Evolutionary conservation across 2,113 vertebrate species (phyloP), one percentile per base, ranked within the genome.

Genomic region (Scartelaos histophorus): DNA sequence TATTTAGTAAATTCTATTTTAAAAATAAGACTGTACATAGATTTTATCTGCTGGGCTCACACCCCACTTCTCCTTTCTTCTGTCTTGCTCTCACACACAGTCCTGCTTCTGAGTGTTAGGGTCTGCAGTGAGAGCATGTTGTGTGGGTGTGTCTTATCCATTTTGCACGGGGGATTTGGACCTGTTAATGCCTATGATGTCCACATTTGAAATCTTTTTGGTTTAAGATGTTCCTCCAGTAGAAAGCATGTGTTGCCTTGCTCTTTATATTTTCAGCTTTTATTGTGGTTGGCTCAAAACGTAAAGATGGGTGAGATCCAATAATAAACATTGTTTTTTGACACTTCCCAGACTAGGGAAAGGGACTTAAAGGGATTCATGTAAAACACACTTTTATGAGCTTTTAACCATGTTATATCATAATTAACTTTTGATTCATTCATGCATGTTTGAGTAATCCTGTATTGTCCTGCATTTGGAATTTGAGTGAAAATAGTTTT

Each of bases 61-160:
- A 71, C 67, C 67, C 58, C 70, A 77, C 69, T 49, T 65, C 64
- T 60, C 5, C 12, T 43, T n/a, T 66, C 24, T 24, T 22, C 1
- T 15, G 13, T 12, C 21, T 43, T 21, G 62, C 74, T 49, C 74
- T 49, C 73, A 66, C 73, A 69, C 57, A 65, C 67, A 71, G 70
- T 67, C 62, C 51, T 76, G 35, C 24, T 65, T 70, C 73, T 83
- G 64, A 79, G 79, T 81, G 66, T 61, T 76, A 49, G 85, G 58
- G 70, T 84, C 69, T 69, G 76, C 85, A 82, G 67, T 68, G 81
- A 78, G 78, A 81, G 89, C 89, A 89, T 89, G n/a, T n/a, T n/a
- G n/a, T n/a, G n/a, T n/a, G 89, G 86, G 81, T 0, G 76, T 87
- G 86, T 84, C 73, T 80, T 69, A 70, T 87, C 67, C 74, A 73